phyloP scores from a whole-genome alignment of 2,113 vertebrate species.

The Pandion haliaetus region DNA sequence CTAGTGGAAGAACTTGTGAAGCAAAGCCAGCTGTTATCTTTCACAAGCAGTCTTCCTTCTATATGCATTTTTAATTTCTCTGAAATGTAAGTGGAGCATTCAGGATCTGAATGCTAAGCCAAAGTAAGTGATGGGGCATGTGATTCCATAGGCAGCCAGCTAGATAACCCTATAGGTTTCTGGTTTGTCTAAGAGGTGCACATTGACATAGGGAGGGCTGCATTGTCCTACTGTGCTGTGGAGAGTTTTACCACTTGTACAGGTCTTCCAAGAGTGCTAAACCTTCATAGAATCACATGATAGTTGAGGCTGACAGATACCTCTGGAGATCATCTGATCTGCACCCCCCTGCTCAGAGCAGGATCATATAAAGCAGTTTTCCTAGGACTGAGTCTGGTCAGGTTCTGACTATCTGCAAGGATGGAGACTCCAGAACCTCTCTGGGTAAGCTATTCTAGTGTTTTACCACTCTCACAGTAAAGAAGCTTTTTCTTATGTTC shows the following conservation, averaged over 20 bases:
- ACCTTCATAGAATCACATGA: neutral
- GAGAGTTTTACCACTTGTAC: neutral
- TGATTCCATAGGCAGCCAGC: neutral
- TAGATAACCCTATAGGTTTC: neutral
- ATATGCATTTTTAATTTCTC: neutral
- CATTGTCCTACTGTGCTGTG: neutral
- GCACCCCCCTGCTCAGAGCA: neutral
- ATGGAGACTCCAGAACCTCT: neutral
- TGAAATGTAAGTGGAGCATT: neutral
- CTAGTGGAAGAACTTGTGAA: neutral
- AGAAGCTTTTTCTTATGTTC: neutral
- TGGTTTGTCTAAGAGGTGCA: neutral
- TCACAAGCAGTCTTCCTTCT: neutral
- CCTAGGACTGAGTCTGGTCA: too few species aligned
- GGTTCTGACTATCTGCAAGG: neutral
- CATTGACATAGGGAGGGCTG: fast-evolving
- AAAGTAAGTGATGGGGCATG: neutral
- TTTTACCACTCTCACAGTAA: neutral
- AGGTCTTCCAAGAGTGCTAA: neutral
- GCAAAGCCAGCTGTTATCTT: neutral
- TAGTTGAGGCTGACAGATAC: neutral
- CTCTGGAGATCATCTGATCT: neutral
- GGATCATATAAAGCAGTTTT: neutral
- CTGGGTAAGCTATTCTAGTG: neutral
- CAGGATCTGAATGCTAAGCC: neutral